Conservation (phyloP, 2,888 invertebrate species). For the Altica lythri region DNA sequence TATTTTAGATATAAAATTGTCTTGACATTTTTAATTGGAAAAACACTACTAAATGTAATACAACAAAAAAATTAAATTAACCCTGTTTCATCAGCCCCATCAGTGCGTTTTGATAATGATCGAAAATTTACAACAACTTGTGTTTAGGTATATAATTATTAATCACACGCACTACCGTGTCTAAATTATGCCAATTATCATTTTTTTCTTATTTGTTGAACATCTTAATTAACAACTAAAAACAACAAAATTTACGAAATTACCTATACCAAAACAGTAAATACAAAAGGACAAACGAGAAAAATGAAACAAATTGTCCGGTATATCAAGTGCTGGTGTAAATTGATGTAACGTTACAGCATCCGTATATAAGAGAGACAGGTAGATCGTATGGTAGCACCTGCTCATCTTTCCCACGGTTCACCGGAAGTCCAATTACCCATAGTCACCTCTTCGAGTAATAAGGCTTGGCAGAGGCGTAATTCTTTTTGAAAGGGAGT, state of each 20-base stretch:
- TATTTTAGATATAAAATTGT: too few species aligned
- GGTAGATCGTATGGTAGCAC: conserved; percentile 46
- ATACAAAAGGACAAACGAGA: background rate
- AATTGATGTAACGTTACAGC: conserved; percentile 8
- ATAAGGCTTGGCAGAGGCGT: conserved; percentile 33
- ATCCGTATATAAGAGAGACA: conserved; percentile 26
- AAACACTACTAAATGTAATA: too few species aligned
- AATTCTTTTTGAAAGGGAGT: conserved; percentile 3
- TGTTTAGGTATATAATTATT: too few species aligned
- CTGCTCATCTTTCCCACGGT: conserved; percentile 56
- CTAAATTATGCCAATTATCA: background rate
- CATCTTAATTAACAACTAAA: background rate
- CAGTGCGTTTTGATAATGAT: too few species aligned
- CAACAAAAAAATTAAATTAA: too few species aligned
- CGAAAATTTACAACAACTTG: background rate
- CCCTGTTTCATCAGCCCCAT: too few species aligned
- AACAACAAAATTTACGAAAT: too few species aligned
- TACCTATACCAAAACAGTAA: background rate
- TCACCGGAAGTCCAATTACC: conserved; percentile 57
- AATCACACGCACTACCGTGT: background rate
- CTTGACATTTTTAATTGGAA: too few species aligned
- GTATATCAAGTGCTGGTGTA: background rate
- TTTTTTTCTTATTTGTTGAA: background rate
- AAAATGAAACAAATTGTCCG: background rate
- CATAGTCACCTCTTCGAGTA: conserved; percentile 49